A percentile compares a stretch with the other conserved stretches of the same genome.
phyloP scores from a whole-genome alignment of 1,140 invertebrate species.

The Drosophila lini region DNA sequence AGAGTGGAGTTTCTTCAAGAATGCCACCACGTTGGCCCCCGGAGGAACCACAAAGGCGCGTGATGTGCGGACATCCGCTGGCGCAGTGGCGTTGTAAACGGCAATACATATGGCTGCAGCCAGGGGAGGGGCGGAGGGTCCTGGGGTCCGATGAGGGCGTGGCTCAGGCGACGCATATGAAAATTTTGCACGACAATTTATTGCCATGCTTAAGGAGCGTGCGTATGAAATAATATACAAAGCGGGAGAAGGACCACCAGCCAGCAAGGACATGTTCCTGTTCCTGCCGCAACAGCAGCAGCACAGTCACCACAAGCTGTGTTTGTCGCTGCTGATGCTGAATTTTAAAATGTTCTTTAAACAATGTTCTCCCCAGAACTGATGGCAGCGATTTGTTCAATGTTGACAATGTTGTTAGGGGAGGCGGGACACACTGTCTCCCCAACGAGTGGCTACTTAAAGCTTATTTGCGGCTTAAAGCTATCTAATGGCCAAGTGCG shows the following conservation, averaged over 20 bases:
- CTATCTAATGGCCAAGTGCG: slow-evolving; percentile 29
- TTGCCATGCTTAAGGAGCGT: slow-evolving; percentile 78
- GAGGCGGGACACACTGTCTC: slow-evolving; percentile 3
- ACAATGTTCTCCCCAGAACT: slow-evolving; percentile 63
- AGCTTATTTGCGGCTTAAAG: slow-evolving; percentile 43
- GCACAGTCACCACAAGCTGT: slow-evolving; percentile 23
- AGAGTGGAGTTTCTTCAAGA: slow-evolving; percentile 41
- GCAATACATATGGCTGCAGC: too few species aligned
- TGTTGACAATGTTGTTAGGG: slow-evolving; percentile 54
- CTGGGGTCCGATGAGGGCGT: slow-evolving; percentile 32
- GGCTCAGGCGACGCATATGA: slow-evolving; percentile 69
- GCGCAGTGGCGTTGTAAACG: slow-evolving; percentile 1
- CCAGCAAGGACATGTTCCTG: slow-evolving; percentile 30
- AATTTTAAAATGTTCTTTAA: slow-evolving; percentile 81
- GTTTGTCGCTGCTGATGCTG: slow-evolving; percentile 50
- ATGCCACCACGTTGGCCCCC: slow-evolving; percentile 59
- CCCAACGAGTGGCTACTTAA: slow-evolving; percentile 33
- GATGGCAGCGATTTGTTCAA: slow-evolving; percentile 76
- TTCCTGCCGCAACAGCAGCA: slow-evolving; percentile 28
- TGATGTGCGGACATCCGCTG: slow-evolving; percentile 48
- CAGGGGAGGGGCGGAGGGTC: neutral
- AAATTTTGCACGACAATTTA: slow-evolving; percentile 75
- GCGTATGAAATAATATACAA: slow-evolving; percentile 80
- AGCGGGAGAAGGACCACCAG: slow-evolving; percentile 23
- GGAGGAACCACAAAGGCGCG: slow-evolving; percentile 60